A percentile compares a stretch with the other conserved stretches of the same genome.
Conservation (phyloP, 1,140 invertebrate genomes). For the Patella vulgata region DNA sequence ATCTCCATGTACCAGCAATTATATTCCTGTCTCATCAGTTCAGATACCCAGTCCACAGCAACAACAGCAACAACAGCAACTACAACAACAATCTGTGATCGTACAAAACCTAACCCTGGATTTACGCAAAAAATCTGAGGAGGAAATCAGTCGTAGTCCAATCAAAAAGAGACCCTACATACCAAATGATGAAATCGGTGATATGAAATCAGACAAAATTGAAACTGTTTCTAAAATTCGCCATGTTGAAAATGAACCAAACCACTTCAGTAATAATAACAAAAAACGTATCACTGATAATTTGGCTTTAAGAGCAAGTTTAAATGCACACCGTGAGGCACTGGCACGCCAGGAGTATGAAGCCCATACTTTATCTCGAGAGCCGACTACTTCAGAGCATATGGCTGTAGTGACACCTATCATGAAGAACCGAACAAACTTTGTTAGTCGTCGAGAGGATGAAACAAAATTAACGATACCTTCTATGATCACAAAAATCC, state of each 20-base stretch:
- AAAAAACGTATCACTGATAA: neutral
- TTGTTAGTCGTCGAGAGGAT: conserved; percentile 35
- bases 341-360: too few species aligned
- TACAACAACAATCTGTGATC: conserved; percentile 51
- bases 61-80: too few species aligned
- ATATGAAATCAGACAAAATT: neutral
- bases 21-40: too few species aligned
- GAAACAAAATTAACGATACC: conserved; percentile 54
- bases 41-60: too few species aligned
- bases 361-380: neutral
- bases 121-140: conserved; percentile 50
- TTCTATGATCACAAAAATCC: conserved; percentile 50
- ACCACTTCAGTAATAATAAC: neutral
- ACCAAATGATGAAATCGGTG: conserved; percentile 25
- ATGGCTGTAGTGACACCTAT: conserved; percentile 46
- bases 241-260: conserved; percentile 2
- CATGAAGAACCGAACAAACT: conserved; percentile 16
- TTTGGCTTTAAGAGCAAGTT: neutral
- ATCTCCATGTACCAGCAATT: too few species aligned
- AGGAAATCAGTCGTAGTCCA: conserved; percentile 56
- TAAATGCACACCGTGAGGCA: neutral
- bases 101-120: conserved; percentile 52
- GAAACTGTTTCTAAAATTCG: conserved; percentile 2
- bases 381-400: conserved; percentile 27
- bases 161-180: conserved; percentile 63